phyloP scores from a whole-genome alignment of 2,113 vertebrate genomes.

The Origma solitaria region DNA sequence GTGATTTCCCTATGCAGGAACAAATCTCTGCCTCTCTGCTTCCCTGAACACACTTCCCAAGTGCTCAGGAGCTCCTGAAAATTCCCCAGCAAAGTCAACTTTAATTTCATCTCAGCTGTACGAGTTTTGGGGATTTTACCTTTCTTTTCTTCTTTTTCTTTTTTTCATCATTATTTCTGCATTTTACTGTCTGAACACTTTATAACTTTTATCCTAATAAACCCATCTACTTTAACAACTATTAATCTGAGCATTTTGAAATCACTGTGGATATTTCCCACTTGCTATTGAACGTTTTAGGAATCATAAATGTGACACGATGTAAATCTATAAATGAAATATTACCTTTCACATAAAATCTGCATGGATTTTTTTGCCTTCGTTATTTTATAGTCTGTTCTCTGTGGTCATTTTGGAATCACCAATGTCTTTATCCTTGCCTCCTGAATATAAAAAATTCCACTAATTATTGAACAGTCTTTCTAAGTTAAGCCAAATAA shows the following conservation, averaged over 20 bases:
- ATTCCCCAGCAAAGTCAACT: background rate
- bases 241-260: background rate
- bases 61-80: background rate
- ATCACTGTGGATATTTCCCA: background rate
- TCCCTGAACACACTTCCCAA: no score
- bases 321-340: slow-evolving; percentile 1
- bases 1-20: background rate
- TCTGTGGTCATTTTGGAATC: slow-evolving; percentile 14
- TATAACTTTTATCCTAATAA: background rate
- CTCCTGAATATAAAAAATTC: background rate
- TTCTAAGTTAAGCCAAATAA: slow-evolving; percentile 2
- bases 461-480: slow-evolving; percentile 19
- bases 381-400: background rate
- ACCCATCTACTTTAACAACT: background rate
- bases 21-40: background rate
- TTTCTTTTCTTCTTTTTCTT: background rate
- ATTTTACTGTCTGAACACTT: background rate
- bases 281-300: background rate
- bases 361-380: background rate
- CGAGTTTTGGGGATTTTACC: background rate
- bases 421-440: slow-evolving; percentile 1
- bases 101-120: background rate
- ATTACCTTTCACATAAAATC: background rate
- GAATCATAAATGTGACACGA: background rate
- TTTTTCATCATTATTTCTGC: background rate